Conservation (phyloP, 2,888 invertebrate species). For the Cenopis cana region DNA sequence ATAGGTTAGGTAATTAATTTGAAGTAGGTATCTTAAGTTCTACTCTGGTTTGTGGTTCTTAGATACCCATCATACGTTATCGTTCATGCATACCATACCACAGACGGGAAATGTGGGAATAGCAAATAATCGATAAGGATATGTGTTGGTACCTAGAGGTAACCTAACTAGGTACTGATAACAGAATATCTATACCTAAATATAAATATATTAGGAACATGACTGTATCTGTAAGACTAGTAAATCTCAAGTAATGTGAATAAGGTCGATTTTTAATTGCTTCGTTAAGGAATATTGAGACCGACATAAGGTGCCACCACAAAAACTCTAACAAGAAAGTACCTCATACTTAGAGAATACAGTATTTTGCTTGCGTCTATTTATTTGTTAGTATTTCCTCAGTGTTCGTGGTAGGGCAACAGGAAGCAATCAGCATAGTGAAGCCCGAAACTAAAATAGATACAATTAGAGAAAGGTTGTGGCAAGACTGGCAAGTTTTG, state of each 20-base stretch:
- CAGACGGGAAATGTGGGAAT: constrained; percentile 27
- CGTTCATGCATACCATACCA: constrained; percentile 15
- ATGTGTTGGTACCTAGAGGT: background rate
- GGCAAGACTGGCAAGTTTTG: background rate
- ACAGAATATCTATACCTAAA: background rate
- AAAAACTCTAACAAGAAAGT: too few species aligned
- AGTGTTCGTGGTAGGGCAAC: too few species aligned
- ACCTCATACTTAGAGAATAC: too few species aligned
- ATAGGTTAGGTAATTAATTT: background rate
- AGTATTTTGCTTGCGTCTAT: too few species aligned
- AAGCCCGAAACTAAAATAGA: background rate
- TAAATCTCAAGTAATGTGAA: too few species aligned
- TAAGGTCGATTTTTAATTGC: background rate
- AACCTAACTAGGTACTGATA: too few species aligned
- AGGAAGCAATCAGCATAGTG: background rate
- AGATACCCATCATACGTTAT: constrained; percentile 12
- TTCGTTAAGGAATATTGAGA: background rate
- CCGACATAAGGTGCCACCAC: too few species aligned
- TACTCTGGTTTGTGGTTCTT: background rate
- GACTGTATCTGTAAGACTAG: background rate
- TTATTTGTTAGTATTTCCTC: too few species aligned
- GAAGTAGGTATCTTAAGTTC: background rate
- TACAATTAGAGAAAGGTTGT: background rate
- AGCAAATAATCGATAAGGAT: constrained; percentile 22
- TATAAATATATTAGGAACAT: too few species aligned